These are phyloP conservation scores for Lithobates pipiens DNA, from an alignment of 2,797 vertebrate species.

Conservation along the genomic window DNA sequence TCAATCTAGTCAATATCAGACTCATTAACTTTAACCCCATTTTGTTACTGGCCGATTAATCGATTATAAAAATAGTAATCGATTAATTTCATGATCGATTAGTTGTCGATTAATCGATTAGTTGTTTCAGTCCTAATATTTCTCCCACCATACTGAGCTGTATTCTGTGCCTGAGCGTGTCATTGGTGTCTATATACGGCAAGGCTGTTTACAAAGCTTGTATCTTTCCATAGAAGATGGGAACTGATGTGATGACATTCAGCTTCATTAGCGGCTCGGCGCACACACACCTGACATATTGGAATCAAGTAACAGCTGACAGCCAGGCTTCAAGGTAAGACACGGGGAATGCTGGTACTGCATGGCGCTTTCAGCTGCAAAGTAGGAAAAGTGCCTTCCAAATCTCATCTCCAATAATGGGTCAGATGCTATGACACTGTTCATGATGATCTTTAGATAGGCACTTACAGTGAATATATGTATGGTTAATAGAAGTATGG, in stretches of 20 bases:
- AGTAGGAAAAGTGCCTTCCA: background rate
- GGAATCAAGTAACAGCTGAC: background rate
- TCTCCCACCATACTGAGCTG: background rate
- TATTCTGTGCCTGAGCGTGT: background rate
- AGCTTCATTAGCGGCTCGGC: background rate
- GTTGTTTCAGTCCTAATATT: too few species aligned
- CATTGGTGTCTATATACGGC: background rate
- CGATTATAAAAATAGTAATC: too few species aligned
- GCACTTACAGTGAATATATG: too few species aligned
- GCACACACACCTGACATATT: background rate
- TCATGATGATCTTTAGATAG: too few species aligned
- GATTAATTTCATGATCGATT: too few species aligned
- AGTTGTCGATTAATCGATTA: too few species aligned
- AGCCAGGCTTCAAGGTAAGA: background rate
- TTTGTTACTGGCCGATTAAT: too few species aligned
- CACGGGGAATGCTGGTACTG: background rate
- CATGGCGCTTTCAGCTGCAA: background rate
- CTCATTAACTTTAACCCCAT: too few species aligned
- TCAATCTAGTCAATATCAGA: too few species aligned
- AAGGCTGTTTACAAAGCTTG: background rate
- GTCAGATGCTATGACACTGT: too few species aligned
- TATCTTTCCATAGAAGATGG: background rate
- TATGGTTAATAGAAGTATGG: too few species aligned
- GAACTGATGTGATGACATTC: background rate
- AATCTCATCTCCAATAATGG: too few species aligned